Conservation (phyloP, 2,113 vertebrate genomes). For the Desmodus rotundus region DNA sequence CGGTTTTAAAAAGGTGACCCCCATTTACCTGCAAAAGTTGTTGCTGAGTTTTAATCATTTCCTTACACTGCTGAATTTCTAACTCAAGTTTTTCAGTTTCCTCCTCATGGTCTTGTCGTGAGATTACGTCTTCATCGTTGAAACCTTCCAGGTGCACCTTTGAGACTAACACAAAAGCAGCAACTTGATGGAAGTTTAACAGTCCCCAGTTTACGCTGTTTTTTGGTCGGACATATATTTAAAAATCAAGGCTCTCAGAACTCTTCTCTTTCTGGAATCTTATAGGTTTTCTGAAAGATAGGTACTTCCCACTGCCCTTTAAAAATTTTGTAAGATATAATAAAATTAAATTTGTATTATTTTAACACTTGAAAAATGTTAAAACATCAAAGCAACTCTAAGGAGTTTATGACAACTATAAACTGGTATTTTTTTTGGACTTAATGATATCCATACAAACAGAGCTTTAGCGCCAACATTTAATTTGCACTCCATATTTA, state of each 20-base stretch:
- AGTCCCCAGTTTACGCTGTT: not conserved
- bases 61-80: conserved; percentile 96
- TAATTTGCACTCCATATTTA: not conserved
- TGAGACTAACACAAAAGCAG: conserved; percentile 80
- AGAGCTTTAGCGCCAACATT: not conserved
- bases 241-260: conserved; percentile 27
- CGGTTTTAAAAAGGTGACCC: not conserved
- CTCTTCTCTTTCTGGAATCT: not conserved
- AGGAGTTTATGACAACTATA: not conserved
- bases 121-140: conserved; percentile 85
- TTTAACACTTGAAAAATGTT: not conserved
- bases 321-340: conserved; percentile 9
- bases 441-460: not conserved
- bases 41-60: conserved; percentile 96
- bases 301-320: not conserved
- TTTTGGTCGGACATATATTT: not conserved
- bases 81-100: conserved; percentile 89
- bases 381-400: not conserved
- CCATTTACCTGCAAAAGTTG: conserved; percentile 90
- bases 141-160: conserved; percentile 83
- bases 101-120: conserved; percentile 89
- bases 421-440: not conserved
- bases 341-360: conserved; percentile 11
- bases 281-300: conserved; percentile 13
- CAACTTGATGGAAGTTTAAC: not conserved